Evolutionary conservation across 2,888 invertebrate genomes (phyloP), one percentile per base, ranked within the genome.

Genomic region (Sinhomidia bicolor): DNA sequence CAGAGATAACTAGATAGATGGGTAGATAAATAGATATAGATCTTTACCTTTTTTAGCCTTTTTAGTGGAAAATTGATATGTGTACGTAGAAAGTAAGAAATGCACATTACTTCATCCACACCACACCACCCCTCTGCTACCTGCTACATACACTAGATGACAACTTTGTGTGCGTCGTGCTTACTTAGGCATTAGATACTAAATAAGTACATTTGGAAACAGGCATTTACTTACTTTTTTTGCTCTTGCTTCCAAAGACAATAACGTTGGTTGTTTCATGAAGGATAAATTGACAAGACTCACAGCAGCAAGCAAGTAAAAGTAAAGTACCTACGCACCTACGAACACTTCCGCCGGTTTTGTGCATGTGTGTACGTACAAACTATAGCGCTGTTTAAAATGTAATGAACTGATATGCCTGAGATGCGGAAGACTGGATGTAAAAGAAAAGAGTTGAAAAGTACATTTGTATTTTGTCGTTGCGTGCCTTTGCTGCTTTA

Each of bases 301-400:
- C n/a, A n/a, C n/a, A n/a, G n/a, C n/a, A n/a, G n/a, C 57, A 60
- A 17, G 57, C 60, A 79, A 79, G 79, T 54, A 57, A 79, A 65
- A 78, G 57, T 36, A 32, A 51, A 78, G 57, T 79, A n/a, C n/a
- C n/a, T n/a, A n/a, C n/a, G n/a, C n/a, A n/a, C n/a, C n/a, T n/a
- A n/a, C n/a, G 47, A 14, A 47, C 26, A 44, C 47, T 47, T 44
- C 76, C 36, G 71, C 36, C 41, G 36, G 32, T 41, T 17, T 6
- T n/a, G 57, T 29, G 62, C 10, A 62, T 3, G 3, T 57, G 57
- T 17, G 23, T 51, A 62, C 14, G 26, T 14, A n/a, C n/a, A n/a
- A n/a, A n/a, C n/a, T n/a, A n/a, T n/a, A n/a, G 29, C 5, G 29
- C 57, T 41, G 41, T 74, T 44, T 17, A 71, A 71, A 71, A 47